phyloP scores from a whole-genome alignment of 2,888 invertebrate species.

The Argyresthia albistria region DNA sequence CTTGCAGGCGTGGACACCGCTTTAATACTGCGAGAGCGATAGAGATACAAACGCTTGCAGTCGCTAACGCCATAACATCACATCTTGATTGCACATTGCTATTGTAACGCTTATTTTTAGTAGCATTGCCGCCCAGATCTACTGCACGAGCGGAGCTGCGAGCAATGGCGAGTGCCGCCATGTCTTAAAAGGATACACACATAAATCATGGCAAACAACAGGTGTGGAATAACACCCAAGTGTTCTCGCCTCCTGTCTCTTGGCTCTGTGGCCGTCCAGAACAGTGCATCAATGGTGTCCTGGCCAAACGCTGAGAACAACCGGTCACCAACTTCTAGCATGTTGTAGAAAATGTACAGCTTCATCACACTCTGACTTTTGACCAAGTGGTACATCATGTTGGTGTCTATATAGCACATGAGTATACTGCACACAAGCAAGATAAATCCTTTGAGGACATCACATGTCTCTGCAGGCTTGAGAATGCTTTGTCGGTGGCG shows the following conservation, averaged over 20 bases:
- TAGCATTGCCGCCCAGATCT: no score
- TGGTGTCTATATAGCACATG: constrained; percentile 95
- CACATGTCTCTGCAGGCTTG: constrained; percentile 94
- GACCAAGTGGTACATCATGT: constrained; percentile 97
- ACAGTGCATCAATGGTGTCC: constrained; percentile 97
- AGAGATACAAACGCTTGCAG: no score
- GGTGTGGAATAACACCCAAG: constrained; percentile 90
- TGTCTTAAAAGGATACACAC: constrained; percentile 88
- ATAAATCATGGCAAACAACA: constrained; percentile 92
- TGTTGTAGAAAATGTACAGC: constrained; percentile 99
- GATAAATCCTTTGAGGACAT: constrained; percentile 93
- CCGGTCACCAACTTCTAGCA: constrained; percentile 98
- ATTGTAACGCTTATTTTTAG: no score
- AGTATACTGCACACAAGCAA: constrained; percentile 85
- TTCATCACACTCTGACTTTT: constrained; percentile 99
- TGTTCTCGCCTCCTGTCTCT: constrained; percentile 85
- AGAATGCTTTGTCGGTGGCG: constrained; percentile 71
- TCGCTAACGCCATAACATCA: no score
- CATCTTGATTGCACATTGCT: no score
- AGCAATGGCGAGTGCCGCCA: no score
- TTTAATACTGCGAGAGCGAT: no score
- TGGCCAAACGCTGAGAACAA: constrained; percentile 97
- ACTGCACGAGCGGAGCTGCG: no score
- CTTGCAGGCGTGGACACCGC: no score
- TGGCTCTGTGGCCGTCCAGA: constrained; percentile 99